These are phyloP conservation scores for Asbolus verrucosus DNA, from an alignment of 1,140 invertebrate species.

Conservation along the genomic window DNA sequence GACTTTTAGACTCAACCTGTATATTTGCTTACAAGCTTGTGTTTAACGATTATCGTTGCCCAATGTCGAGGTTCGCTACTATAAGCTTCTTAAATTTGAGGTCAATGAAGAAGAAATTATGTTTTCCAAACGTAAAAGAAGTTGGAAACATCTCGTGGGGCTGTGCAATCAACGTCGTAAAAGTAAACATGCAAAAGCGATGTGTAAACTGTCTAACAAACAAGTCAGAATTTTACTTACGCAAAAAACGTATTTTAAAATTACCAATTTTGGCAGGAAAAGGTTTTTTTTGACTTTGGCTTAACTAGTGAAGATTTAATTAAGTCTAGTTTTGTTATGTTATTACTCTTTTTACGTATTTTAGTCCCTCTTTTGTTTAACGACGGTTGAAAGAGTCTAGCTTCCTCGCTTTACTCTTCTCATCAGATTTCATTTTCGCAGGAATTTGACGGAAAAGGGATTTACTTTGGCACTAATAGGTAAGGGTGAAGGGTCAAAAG, in stretches of 20 bases:
- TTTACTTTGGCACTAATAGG: constrained; percentile 25
- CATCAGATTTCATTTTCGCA: constrained; percentile 22
- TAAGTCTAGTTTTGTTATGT: not conserved
- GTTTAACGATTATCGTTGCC: constrained; percentile 9
- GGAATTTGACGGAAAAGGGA: constrained; percentile 29
- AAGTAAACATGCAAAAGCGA: constrained; percentile 39
- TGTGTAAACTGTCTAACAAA: constrained; percentile 37
- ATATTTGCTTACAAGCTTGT: too few relatives aligned
- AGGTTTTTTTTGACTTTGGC: too few relatives aligned
- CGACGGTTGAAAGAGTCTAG: not conserved
- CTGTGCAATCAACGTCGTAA: constrained; percentile 41
- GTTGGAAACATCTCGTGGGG: constrained; percentile 36
- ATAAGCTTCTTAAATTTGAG: constrained; percentile 10
- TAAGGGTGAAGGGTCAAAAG: constrained; percentile 26
- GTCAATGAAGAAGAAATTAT: constrained; percentile 31
- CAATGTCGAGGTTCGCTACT: not conserved
- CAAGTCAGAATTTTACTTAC: constrained; percentile 22
- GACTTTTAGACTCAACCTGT: too few relatives aligned
- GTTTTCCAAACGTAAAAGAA: constrained; percentile 30
- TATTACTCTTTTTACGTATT: constrained; percentile 3
- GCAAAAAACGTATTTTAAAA: constrained; percentile 24
- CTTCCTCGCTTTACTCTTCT: constrained; percentile 9
- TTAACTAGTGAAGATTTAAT: too few relatives aligned
- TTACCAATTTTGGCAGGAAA: constrained; percentile 8
- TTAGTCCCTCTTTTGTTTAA: constrained; percentile 13